phyloP scores from a whole-genome alignment of 1,140 invertebrate genomes.

The Dryas iulia region DNA sequence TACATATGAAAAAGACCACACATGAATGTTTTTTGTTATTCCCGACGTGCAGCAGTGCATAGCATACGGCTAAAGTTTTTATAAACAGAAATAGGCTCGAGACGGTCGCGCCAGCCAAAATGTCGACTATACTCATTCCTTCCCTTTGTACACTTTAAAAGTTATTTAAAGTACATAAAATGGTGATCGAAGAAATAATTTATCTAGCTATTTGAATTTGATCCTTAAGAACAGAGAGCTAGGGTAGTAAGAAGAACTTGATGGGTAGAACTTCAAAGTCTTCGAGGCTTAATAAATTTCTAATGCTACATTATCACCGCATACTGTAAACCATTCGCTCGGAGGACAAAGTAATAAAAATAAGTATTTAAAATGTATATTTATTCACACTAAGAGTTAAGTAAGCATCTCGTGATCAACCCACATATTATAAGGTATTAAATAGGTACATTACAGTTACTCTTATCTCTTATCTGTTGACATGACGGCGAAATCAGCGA shows the following conservation, averaged over 20 bases:
- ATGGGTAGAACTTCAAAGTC: neutral
- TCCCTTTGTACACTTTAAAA: slow-evolving; percentile 2
- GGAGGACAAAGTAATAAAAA: neutral
- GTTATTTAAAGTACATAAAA: slow-evolving; percentile 2
- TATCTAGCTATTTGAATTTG: neutral
- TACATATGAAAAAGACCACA: slow-evolving; percentile 33
- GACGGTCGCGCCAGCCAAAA: slow-evolving; percentile 14
- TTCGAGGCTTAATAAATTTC: neutral
- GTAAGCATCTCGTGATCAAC: neutral
- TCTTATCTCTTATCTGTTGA: slow-evolving; percentile 19
- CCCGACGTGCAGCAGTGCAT: slow-evolving; percentile 25
- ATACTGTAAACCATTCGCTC: neutral
- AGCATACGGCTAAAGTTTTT: slow-evolving; percentile 27
- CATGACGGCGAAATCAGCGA: slow-evolving; percentile 18
- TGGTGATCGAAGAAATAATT: neutral
- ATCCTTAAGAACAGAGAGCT: neutral
- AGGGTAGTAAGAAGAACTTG: neutral
- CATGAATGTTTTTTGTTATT: slow-evolving; percentile 27
- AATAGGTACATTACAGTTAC: neutral
- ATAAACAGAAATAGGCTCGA: slow-evolving; percentile 24
- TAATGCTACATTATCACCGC: neutral
- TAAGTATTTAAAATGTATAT: neutral
- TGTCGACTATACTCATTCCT: slow-evolving; percentile 8
- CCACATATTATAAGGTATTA: neutral
- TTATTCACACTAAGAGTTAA: neutral